These are phyloP conservation scores for Hypselothyrea guttata DNA, from an alignment of 2,888 invertebrate genomes.

Conservation along the genomic window DNA sequence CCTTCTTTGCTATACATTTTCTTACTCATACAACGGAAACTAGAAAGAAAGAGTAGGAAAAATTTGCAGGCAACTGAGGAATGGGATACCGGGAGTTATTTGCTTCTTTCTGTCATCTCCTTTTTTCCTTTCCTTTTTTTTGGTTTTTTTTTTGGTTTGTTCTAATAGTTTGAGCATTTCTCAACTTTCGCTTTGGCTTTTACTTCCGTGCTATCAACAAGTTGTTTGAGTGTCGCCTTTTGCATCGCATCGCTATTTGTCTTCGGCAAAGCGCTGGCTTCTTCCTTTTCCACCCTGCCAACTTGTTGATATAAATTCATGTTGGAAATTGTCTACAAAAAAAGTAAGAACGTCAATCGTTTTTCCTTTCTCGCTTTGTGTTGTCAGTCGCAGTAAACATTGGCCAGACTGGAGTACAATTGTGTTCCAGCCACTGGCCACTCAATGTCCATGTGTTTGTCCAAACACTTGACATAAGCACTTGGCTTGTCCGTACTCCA, in stretches of 20 bases:
- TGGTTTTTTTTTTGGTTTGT: slow-evolving; percentile 21
- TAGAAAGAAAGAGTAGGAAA: slow-evolving; percentile 19
- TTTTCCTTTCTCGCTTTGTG: slow-evolving; percentile 11
- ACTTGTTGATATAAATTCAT: slow-evolving; percentile 73
- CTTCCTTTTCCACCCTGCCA: background rate
- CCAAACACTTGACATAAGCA: slow-evolving; percentile 75
- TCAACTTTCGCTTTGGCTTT: slow-evolving; percentile 54
- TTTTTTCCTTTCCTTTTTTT: background rate
- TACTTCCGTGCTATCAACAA: slow-evolving; percentile 76
- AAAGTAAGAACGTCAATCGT: slow-evolving; percentile 30
- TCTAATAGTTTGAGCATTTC: slow-evolving; percentile 67
- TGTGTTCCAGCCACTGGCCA: slow-evolving; percentile 36
- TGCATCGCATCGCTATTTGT: slow-evolving; percentile 46
- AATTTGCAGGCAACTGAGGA: slow-evolving; percentile 8
- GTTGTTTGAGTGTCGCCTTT: slow-evolving; percentile 60
- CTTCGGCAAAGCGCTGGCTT: slow-evolving; percentile 22
- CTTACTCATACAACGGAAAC: slow-evolving; percentile 33
- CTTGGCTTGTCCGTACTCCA: slow-evolving; percentile 42
- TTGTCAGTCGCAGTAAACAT: slow-evolving; percentile 62
- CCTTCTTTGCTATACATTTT: slow-evolving; percentile 22
- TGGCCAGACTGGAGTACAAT: slow-evolving; percentile 32
- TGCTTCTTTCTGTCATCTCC: background rate
- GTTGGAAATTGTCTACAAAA: slow-evolving; percentile 32
- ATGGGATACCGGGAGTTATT: too few species aligned
- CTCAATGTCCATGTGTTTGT: slow-evolving; percentile 72